Evolutionary conservation across 2,888 invertebrate species (phyloP), one percentile per base, ranked within the genome.

Genomic region (Epicampocera succincta): DNA sequence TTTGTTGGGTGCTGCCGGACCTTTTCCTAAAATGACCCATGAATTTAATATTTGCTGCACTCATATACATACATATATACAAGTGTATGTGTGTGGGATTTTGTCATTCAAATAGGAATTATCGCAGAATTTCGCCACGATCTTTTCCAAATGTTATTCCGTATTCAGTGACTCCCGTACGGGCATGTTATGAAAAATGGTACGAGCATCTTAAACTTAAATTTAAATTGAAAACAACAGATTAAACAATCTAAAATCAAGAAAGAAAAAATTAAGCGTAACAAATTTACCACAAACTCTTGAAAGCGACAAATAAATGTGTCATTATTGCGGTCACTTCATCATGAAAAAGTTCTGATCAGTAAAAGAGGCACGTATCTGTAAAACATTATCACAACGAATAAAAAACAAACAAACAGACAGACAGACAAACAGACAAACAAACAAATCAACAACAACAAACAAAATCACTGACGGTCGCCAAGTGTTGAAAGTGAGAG

Each of bases 301-400:
- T 56, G 8, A 33, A 33, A 33, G 29, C 21, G 21, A 8, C 3
- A 56, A 58, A 52, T 60, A 4, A 72, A 60, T 60, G 44, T 42
- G 48, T 61, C 44, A 60, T 52, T 63, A 42, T 25, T 65, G 63
- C 8, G 42, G 63, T 50, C 54, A 61, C 38, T 72, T 61, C 48
- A 29, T 61, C 74, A 40, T 60, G 52, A 38, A 42, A 42, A 19
- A 44, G 11, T 69, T 29, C 6, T 81, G 66, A 81, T 82, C 82
- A 42, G 71, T 75, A 82, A 71, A 71, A 71, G 66, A 61, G 61
- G 46, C 82, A 82, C 82, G 82, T 82, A 74, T 75, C 74, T 66
- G 65, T 56, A 54, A 76, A 75, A 82, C 82, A 82, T 82, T 71
- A 78, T 74, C 78, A 71, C 52, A 82, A 78, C 81, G 74, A 74